phyloP scores from a whole-genome alignment of 2,113 vertebrate genomes.

The Megaceryle maxima region DNA sequence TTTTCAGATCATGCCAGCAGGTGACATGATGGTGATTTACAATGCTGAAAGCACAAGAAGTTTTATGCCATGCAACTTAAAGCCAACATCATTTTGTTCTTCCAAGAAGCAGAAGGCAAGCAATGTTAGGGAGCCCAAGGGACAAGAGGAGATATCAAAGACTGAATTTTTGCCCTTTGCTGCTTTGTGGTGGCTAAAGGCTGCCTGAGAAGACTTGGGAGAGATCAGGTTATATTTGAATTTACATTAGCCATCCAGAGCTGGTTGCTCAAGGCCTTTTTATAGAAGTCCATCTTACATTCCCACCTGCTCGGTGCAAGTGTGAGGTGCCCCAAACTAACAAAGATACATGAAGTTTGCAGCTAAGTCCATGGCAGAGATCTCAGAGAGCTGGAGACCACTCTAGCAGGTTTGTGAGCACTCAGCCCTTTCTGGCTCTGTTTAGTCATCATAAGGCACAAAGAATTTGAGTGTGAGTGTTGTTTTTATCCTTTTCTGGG shows the following conservation, averaged over 20 bases:
- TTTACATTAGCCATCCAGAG: not conserved
- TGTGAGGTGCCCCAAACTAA: not conserved
- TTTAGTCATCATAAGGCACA: slow-evolving; percentile 39
- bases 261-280: not conserved
- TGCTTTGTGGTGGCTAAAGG: not conserved
- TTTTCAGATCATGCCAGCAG: not conserved
- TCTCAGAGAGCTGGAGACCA: not conserved
- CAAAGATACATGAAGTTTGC: not conserved
- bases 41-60: not conserved
- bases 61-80: not conserved
- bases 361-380: not conserved
- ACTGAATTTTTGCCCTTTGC: not conserved
- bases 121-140: not conserved
- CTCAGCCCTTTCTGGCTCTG: not conserved
- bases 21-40: not conserved
- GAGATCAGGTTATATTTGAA: not conserved
- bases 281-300: not conserved
- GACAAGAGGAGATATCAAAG: not conserved
- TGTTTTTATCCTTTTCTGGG: slow-evolving; percentile 40
- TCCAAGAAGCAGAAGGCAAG: not conserved
- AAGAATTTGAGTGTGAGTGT: not conserved
- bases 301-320: not conserved
- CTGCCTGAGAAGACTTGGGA: not conserved
- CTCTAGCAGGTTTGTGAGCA: not conserved
- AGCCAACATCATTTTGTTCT: not conserved